phyloP scores from a whole-genome alignment of 2,797 vertebrate genomes.

The Poecilia wingei region DNA sequence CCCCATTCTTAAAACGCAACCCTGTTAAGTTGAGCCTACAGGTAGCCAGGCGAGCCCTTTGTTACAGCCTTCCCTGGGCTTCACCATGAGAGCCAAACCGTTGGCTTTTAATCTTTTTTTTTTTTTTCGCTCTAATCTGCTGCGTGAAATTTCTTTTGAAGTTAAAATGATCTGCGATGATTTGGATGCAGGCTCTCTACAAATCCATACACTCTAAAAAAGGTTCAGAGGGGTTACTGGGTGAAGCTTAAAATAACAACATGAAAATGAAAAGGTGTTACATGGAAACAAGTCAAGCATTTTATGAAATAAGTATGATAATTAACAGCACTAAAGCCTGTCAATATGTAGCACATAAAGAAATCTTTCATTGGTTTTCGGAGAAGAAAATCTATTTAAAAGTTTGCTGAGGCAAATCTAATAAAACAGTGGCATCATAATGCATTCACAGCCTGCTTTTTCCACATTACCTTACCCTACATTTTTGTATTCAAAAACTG shows the following conservation, averaged over 20 bases:
- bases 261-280: background rate
- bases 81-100: constrained; percentile 6
- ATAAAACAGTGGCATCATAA: background rate
- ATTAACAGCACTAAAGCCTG: background rate
- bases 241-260: background rate
- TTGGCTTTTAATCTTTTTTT: background rate
- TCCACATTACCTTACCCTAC: background rate
- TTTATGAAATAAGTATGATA: background rate
- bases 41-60: constrained; percentile 52
- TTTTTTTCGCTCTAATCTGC: constrained; percentile 6
- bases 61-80: constrained; percentile 25
- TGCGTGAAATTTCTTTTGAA: constrained; percentile 37
- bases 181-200: background rate
- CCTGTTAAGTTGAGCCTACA: constrained; percentile 63
- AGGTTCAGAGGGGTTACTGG: background rate
- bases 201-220: background rate
- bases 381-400: background rate
- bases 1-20: constrained; percentile 75
- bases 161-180: background rate
- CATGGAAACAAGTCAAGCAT: background rate
- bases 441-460: background rate
- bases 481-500: background rate
- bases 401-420: background rate
- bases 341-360: background rate
- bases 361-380: background rate